Percentiles rank a stretch among this genome's conserved stretches.
phyloP scores from a whole-genome alignment of 30 jellyfish, hydroid and myxozoan genomes.

The Mastigias papua region DNA sequence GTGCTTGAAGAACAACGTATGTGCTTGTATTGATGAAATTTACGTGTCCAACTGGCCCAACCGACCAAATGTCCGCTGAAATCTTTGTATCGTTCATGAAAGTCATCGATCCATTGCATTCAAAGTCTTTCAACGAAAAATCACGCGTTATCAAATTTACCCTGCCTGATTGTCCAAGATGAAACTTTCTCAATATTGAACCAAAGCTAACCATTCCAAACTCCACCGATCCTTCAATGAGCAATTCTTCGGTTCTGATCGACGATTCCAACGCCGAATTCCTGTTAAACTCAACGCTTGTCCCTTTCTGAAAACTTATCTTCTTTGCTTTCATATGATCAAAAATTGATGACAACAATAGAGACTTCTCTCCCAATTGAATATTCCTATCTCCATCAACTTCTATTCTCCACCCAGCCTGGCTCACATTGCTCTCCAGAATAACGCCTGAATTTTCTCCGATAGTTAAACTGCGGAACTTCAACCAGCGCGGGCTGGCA shows the following conservation, averaged over 20 bases:
- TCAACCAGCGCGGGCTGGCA: conserved; percentile 23
- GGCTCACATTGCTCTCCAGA: neutral
- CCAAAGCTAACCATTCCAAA: conserved; percentile 26
- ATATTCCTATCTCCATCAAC: conserved; percentile 26
- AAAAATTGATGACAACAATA: neutral
- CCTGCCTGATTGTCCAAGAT: conserved; percentile 30
- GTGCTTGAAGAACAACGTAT: conserved; percentile 28
- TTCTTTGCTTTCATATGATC: conserved; percentile 19
- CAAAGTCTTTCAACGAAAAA: conserved; percentile 8
- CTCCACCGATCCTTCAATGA: conserved; percentile 14
- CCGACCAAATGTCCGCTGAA: conserved; percentile 19
- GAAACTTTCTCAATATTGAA: conserved; percentile 19
- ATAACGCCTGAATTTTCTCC: conserved; percentile 21
- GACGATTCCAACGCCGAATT: neutral
- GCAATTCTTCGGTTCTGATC: conserved; percentile 3
- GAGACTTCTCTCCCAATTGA: neutral
- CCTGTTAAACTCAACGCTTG: conserved; percentile 16
- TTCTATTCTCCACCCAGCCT: conserved; percentile 45
- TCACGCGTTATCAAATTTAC: conserved; percentile 16
- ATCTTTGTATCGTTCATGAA: conserved; percentile 13
- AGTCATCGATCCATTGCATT: conserved; percentile 39
- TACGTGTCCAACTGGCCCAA: conserved; percentile 53
- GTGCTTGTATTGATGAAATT: conserved; percentile 18
- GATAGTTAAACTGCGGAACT: conserved; percentile 34
- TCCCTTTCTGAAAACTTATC: conserved; percentile 17